phyloP scores from a whole-genome alignment of 2,113 vertebrate species.

The Hypomesus transpacificus region DNA sequence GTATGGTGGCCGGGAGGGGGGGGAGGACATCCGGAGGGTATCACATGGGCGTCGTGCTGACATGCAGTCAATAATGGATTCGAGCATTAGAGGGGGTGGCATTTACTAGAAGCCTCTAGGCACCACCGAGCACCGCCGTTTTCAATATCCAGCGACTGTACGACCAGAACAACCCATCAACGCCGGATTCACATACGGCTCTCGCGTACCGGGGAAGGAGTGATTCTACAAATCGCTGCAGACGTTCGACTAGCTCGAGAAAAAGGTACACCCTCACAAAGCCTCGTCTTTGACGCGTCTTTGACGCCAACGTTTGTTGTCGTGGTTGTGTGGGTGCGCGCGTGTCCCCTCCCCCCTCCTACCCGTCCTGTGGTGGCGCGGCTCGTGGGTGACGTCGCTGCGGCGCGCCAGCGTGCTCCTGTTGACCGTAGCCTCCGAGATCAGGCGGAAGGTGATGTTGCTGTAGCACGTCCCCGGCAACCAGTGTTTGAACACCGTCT shows the following conservation, averaged over 20 bases:
- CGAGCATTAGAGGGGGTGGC: not conserved
- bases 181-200: too few relatives aligned
- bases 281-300: too few relatives aligned
- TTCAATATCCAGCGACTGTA: too few relatives aligned
- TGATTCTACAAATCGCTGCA: too few relatives aligned
- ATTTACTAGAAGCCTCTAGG: not conserved
- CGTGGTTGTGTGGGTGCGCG: not conserved
- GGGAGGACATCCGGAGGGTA: not conserved
- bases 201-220: too few relatives aligned
- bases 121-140: too few relatives aligned
- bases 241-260: too few relatives aligned
- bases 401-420: constrained; percentile 78
- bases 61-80: not conserved
- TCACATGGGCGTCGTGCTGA: not conserved
- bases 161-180: too few relatives aligned
- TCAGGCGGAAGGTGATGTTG: constrained; percentile 92
- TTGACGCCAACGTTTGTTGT: too few relatives aligned
- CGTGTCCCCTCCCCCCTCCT: not conserved
- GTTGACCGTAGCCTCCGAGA: constrained; percentile 87
- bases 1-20: not conserved
- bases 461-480: constrained; percentile 90
- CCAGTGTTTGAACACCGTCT: constrained; percentile 96
- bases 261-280: too few relatives aligned
- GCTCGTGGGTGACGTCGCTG: constrained; percentile 81
- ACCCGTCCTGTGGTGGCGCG: constrained; percentile 88